A percentile compares a stretch with the other conserved stretches of the same genome.
These are phyloP conservation scores for Amphipyra tragopoginis DNA, from an alignment of 2,888 invertebrate genomes.

Conservation along the genomic window DNA sequence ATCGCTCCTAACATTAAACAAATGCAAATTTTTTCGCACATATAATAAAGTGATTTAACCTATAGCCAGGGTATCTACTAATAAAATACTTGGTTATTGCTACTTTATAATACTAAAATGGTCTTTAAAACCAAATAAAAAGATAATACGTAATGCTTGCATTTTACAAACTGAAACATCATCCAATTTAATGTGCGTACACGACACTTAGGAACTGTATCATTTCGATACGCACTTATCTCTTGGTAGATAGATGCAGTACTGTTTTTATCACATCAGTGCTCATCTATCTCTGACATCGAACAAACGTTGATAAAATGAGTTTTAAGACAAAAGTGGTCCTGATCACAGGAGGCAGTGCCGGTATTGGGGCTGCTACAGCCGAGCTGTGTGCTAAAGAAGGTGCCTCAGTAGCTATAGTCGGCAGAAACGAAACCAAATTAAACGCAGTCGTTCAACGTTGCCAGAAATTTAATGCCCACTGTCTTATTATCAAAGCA, in stretches of 20 bases:
- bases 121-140: too few species aligned
- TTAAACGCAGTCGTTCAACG: slow-evolving; percentile 60
- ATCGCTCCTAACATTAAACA: too few species aligned
- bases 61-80: too few species aligned
- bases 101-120: too few species aligned
- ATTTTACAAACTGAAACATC: not conserved
- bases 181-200: not conserved
- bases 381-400: slow-evolving; percentile 68
- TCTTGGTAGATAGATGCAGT: not conserved
- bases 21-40: too few species aligned
- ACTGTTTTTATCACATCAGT: not conserved
- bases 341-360: slow-evolving; percentile 70
- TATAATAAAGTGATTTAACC: too few species aligned
- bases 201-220: not conserved
- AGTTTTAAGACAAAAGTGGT: slow-evolving; percentile 70
- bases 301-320: slow-evolving; percentile 47
- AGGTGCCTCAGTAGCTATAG: slow-evolving; percentile 67
- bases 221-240: not conserved
- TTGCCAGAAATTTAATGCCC: slow-evolving; percentile 53
- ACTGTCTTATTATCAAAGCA: slow-evolving; percentile 57
- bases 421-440: slow-evolving; percentile 70
- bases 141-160: not conserved
- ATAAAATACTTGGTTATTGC: too few species aligned
- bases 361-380: slow-evolving; percentile 72
- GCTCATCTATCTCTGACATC: not conserved